A percentile compares a stretch with the other conserved stretches of the same genome.
phyloP scores from a whole-genome alignment of 2,113 vertebrate genomes.

The Haemorhous mexicanus region DNA sequence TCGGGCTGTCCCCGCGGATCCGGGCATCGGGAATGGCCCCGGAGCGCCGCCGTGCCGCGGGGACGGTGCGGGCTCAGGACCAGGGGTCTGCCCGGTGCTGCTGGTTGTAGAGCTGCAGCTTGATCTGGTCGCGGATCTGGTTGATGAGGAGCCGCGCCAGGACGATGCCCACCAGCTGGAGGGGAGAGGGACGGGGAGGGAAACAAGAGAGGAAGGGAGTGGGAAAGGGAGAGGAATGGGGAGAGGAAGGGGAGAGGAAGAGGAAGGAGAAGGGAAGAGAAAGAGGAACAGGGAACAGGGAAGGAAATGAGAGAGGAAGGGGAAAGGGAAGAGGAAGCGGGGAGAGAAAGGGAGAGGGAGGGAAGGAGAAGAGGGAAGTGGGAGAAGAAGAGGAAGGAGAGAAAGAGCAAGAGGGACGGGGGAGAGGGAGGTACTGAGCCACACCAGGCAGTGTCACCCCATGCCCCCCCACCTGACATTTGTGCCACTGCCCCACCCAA shows the following conservation, averaged over 20 bases:
- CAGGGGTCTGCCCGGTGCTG: constrained; percentile 85
- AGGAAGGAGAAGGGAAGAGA: too few relatives aligned
- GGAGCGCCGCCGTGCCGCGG: background rate
- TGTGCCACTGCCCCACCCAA: background rate
- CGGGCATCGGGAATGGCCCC: accelerated
- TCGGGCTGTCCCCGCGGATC: background rate
- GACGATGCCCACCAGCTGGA: constrained; percentile 89
- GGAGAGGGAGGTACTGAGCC: accelerated
- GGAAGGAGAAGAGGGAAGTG: too few relatives aligned
- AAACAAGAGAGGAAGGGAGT: accelerated
- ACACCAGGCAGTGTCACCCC: background rate
- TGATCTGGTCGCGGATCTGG: constrained; percentile 91
- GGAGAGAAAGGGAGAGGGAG: too few relatives aligned
- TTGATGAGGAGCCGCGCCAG: constrained; percentile 89
- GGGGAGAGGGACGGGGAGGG: background rate
- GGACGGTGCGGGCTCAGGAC: constrained; percentile 56
- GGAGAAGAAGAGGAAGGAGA: background rate
- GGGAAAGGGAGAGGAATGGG: too few relatives aligned
- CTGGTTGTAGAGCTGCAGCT: constrained; percentile 85
- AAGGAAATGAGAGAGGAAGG: background rate
- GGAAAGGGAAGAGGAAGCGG: background rate
- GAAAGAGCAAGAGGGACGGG: too few relatives aligned
- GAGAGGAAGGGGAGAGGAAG: background rate
- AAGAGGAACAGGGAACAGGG: too few relatives aligned
- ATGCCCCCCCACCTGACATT: accelerated